phyloP scores from a whole-genome alignment of 1,140 invertebrate species.

The Hylyphantes graminicola region DNA sequence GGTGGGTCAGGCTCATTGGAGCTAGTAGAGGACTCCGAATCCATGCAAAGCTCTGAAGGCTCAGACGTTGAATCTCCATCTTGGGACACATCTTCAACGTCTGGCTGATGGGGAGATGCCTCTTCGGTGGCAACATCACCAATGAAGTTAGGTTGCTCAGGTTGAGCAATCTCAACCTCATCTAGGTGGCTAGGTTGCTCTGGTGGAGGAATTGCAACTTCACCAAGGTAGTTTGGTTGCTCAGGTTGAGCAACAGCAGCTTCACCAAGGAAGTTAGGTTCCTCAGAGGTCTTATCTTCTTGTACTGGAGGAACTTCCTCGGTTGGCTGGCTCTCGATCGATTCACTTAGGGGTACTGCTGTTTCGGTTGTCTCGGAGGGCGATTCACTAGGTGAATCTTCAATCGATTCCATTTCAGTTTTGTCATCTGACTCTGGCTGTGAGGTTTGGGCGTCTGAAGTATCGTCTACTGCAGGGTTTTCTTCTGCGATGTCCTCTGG shows the following conservation, averaged over 20 bases:
- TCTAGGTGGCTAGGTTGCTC: neutral
- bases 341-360: neutral
- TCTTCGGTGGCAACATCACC: neutral
- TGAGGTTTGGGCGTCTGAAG: neutral
- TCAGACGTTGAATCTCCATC: slow-evolving; percentile 2
- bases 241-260: slow-evolving; percentile 2
- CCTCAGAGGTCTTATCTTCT: neutral
- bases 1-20: neutral
- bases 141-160: neutral
- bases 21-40: slow-evolving; percentile 28
- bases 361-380: neutral
- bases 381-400: neutral
- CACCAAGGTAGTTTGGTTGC: slow-evolving; percentile 39
- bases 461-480: neutral
- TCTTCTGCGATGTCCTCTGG: slow-evolving; percentile 5
- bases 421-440: neutral
- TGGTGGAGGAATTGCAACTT: neutral
- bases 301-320: neutral
- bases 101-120: neutral
- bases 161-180: neutral
- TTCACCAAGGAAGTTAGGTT: neutral
- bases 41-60: slow-evolving; percentile 5
- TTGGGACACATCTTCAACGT: slow-evolving; percentile 13
- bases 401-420: neutral
- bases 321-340: neutral